Base-by-base conservation (phyloP, 1,140 invertebrate genomes). In the Bombus impatiens region DNA sequence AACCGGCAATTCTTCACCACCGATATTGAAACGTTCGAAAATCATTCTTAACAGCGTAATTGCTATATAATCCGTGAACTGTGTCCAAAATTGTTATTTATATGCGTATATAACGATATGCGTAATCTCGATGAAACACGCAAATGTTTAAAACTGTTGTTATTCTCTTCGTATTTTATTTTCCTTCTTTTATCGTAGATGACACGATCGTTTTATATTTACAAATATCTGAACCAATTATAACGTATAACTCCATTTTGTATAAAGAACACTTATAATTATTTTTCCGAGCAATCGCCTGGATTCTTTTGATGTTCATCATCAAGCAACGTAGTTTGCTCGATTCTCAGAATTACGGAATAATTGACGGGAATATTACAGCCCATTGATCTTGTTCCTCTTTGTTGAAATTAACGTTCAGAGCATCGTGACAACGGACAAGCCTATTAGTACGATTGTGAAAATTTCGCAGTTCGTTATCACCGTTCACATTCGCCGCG, bases 331-430 rank as follows among this genome's bases (percentile, higher is more conserved):
- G 5, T 71, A 25, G 22, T 72, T 47, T 12, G 12, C 6, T 67
- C 42, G 42, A 44, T 28, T 35, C n/a, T 1, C 28, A 10, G 35
- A 68, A 67, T 67, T 67, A n/a, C 13, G 82, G 47, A 78, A 84
- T 42, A 84, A 84, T 84, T 77, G 68, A 70, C 47, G 25, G 25
- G 32, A 37, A 72, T 42, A 65, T 47, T 72, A 2, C 25, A 85
- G 77, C 74, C 57, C 83, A 80, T 85, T 85, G 32, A 70, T 70
- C 32, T 86, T 81, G 83, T 13, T 13, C 4, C 28, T 13, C 40
- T 47, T 65, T 80, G 53, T 65, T 75, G 28, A n/a, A 67, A 71
- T 74, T 76, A 44, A 53, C 18, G 18, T 53, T 53, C 18, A 53
- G 47, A 53, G 37, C 35, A 28, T 32, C 78, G 70, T 82, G 68